Conservation (phyloP, 2,797 vertebrate species). For the Galagoides demidoff region DNA sequence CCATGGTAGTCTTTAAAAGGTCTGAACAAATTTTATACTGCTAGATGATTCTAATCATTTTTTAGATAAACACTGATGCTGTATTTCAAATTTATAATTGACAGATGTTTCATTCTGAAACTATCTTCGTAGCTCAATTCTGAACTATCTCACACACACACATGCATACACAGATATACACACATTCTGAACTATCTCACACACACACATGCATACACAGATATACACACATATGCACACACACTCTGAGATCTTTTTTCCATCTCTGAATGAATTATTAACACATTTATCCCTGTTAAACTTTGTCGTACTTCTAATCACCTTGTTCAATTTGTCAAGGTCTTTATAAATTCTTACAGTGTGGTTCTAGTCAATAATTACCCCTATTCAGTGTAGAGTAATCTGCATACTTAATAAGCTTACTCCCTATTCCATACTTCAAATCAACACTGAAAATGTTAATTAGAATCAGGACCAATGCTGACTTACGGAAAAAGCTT, state of each 20-base stretch:
- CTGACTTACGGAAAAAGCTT: conserved; percentile 62
- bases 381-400: conserved; percentile 53
- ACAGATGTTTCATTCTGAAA: conserved; percentile 22
- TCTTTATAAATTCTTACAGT: conserved; percentile 65
- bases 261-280: conserved; percentile 36
- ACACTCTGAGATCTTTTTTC: neutral
- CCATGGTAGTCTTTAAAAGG: neutral
- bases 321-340: conserved; percentile 70
- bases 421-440: conserved; percentile 67
- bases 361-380: conserved; percentile 67
- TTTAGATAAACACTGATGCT: neutral
- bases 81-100: conserved; percentile 47
- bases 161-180: too few species aligned
- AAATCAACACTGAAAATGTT: conserved; percentile 66
- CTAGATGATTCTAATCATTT: neutral
- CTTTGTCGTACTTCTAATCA: conserved; percentile 51
- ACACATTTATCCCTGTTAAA: conserved; percentile 52
- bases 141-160: neutral
- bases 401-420: conserved; percentile 76
- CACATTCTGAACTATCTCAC: neutral
- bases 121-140: neutral
- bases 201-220: neutral
- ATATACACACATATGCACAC: neutral
- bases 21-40: conserved; percentile 9
- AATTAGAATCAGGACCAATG: conserved; percentile 60